Base-by-base conservation (phyloP, 2,888 invertebrate genomes). In the Carterocephalus palaemon region DNA sequence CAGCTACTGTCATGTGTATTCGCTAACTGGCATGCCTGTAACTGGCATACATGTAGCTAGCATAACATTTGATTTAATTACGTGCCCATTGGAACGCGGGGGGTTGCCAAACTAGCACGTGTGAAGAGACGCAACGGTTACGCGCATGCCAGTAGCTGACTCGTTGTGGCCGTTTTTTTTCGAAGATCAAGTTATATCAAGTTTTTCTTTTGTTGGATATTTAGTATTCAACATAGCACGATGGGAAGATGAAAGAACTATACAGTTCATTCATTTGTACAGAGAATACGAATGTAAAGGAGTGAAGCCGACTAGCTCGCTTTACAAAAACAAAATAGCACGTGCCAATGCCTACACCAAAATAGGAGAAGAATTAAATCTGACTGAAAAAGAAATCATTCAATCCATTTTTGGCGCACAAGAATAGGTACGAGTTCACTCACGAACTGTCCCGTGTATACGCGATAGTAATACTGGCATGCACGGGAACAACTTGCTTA, bases 241-340 rank as follows among this genome's bases (percentile, higher is more conserved):
- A 34, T 39, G 46, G 49, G 48, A 46, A 37, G 47, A 52, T 31
- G 48, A 52, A 12, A 52, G 12, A 26, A 52, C 52, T 33, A 49
- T 47, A 49, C 41, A 49, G 28, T 46, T 49, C 40, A 49, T 52
- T 45, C 41, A 45, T 36, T 32, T 48, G 40, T 52, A 52, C 45
- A 47, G 42, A 40, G 42, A 48, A 46, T 43, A 49, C 41, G 49
- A 49, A 48, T 48, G 43, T 46, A n/a, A n/a, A n/a, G 46, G 49
- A 34, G 49, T 47, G 49, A 52, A 49, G 29, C 42, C 46, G 37
- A 29, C 33, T 42, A 45, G 39, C 41, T 17, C 47, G 26, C 41
- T 46, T 52, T 51, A 51, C 23, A 51, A 48, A 51, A 48, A 51
- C 33, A 51, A 43, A 48, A 36, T 42, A 51, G 46, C 39, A 26